Evolutionary conservation across 2,888 invertebrate species (phyloP), one percentile per base, ranked within the genome.

Genomic region (Apomyelois bistriatella): DNA sequence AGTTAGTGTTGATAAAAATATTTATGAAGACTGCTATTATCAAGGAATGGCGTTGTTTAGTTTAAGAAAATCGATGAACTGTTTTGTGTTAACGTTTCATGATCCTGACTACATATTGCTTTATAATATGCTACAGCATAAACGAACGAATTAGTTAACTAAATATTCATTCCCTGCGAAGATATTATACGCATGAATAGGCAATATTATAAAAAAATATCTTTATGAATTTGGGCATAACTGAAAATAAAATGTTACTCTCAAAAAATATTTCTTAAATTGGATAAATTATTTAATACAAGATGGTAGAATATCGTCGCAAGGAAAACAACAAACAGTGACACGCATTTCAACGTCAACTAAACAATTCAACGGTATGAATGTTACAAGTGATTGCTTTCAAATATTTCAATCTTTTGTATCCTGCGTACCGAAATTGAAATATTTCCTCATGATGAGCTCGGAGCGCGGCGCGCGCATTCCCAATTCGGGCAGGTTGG

Each of bases 391-490:
- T 82, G 82, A 74, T 78, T 71, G 76, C 64, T 72, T 76, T 1
- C 40, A 40, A 72, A 52, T 43, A 42, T 52, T 52, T 52, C 36
- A 43, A 51, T 51, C 42, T 56, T 65, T 64, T 55, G 66, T 63
- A 59, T 72, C 70, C 75, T 76, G 76, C 88, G 85, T 90, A 90
- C 90, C 89, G 76, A 90, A 90, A 67, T 87, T 89, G 89, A 89
- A 90, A 89, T 90, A 90, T 89, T 90, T 90, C 89, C 90, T 87
- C 89, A 91, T 89, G 86, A 91, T 90, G 83, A 89, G 88, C 85
- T 91, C 91, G 82, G 89, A 89, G 82, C 76, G 62, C 51, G 82
- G 86, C 60, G 87, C 90, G 66, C 90, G 87, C 86, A 86, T 82
- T 81, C 90, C 90, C 79, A 90, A 79, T 65, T 74, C 74, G 72